Evolutionary conservation across 2,797 vertebrate genomes (phyloP).

Genomic region (Steatocranus sp.): DNA sequence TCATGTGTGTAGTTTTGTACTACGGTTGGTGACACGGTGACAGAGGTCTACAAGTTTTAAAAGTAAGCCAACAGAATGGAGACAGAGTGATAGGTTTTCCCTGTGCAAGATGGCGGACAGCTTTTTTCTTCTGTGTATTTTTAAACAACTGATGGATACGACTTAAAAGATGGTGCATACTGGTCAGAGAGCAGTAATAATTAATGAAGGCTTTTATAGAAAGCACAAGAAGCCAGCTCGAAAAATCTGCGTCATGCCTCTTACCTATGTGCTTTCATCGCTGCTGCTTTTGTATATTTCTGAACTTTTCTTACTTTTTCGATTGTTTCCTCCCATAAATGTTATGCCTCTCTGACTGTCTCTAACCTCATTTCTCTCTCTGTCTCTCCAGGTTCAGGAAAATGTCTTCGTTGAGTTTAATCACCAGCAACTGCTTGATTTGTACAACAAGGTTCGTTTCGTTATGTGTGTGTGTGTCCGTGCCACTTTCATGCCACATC

Average conservation of each 20-base stretch:
- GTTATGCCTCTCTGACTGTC: not conserved
- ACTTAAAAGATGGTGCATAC: constrained; percentile 18
- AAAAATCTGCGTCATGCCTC: constrained; percentile 1
- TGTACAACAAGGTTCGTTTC: constrained; percentile 92
- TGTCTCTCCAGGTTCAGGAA: constrained; percentile 76
- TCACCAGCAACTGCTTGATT: constrained; percentile 91
- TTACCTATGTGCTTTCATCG: constrained; percentile 5
- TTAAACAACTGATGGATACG: constrained; percentile 52
- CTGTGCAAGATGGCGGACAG: not conserved
- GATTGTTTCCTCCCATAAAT: not conserved
- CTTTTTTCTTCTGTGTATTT: constrained; percentile 43
- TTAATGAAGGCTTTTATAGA: constrained; percentile 67
- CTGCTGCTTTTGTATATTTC: not conserved
- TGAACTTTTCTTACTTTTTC: not conserved
- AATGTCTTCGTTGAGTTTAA: constrained; percentile 89
- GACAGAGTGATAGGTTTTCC: not conserved
- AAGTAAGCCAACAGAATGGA: not conserved
- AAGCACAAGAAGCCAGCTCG: constrained; percentile 24
- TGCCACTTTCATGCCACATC: not conserved
- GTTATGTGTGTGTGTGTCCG: not conserved
- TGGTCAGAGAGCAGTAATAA: constrained; percentile 56
- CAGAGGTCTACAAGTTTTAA: not conserved
- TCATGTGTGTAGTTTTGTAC: not conserved
- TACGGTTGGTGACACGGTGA: not conserved
- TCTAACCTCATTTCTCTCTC: not conserved